Conservation (phyloP, 2,888 invertebrate species). For the Meteorus colon region DNA sequence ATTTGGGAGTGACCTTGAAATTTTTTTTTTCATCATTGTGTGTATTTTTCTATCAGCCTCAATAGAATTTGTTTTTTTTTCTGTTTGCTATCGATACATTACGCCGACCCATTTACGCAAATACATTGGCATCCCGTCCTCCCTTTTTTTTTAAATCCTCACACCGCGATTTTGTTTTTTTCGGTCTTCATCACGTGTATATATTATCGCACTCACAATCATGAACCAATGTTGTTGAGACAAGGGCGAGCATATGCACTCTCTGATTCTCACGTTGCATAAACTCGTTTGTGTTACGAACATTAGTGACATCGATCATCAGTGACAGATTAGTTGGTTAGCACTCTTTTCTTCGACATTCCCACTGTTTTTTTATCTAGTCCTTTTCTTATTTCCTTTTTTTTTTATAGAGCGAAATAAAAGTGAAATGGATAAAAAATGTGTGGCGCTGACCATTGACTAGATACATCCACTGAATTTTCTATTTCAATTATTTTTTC, state of each 20-base stretch:
- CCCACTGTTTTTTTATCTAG: background rate
- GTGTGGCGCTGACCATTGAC: too few relatives aligned
- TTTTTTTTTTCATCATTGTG: constrained; percentile 48
- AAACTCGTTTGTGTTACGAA: background rate
- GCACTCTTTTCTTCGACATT: background rate
- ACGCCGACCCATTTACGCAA: constrained; percentile 40
- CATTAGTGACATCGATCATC: background rate
- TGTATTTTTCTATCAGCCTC: constrained; percentile 38
- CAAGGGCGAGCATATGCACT: constrained; percentile 29
- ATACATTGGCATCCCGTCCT: constrained; percentile 20
- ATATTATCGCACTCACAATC: background rate
- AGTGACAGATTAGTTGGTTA: background rate
- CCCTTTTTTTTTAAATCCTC: constrained; percentile 34
- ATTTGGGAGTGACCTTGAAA: constrained; percentile 63
- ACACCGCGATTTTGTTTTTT: background rate
- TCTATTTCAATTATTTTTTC: too few relatives aligned
- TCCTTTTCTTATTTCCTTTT: background rate
- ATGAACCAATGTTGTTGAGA: constrained; percentile 21
- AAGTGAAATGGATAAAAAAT: too few relatives aligned
- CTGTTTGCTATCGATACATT: constrained; percentile 54
- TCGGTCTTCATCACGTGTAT: constrained; percentile 35
- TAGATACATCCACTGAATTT: too few relatives aligned
- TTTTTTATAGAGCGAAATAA: too few relatives aligned
- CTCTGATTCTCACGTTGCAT: constrained; percentile 33
- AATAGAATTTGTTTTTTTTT: constrained; percentile 31